phyloP scores from a whole-genome alignment of 1,140 invertebrate species.

The Oreohelix idahoensis region DNA sequence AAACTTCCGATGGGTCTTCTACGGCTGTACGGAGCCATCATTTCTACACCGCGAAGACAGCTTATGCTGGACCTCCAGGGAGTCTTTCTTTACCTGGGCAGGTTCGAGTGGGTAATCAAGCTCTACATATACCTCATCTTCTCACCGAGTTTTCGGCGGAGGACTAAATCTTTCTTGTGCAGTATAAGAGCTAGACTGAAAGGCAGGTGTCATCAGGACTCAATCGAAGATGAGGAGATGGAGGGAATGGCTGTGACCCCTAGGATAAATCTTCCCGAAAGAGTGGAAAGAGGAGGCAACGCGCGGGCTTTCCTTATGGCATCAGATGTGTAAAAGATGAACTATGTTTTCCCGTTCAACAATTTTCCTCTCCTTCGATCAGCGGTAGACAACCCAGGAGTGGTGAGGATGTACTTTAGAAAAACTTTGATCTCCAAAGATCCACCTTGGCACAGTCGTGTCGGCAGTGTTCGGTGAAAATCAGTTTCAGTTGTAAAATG shows the following conservation, averaged over 20 bases:
- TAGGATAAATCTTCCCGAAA: not conserved
- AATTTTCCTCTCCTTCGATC: too few species aligned
- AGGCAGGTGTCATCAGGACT: conserved; percentile 1
- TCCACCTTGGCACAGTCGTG: too few species aligned
- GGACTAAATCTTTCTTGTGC: conserved; percentile 5
- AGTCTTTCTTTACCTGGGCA: conserved; percentile 20
- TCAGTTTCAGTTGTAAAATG: too few species aligned
- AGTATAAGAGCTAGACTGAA: not conserved
- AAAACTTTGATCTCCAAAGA: too few species aligned
- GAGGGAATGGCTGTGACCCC: conserved; percentile 6
- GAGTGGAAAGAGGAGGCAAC: not conserved
- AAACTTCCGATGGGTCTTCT: not conserved
- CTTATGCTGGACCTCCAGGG: not conserved
- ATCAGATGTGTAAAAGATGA: conserved; percentile 30
- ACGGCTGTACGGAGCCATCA: not conserved
- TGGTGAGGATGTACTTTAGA: too few species aligned
- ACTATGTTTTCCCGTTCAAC: too few species aligned
- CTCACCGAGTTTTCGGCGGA: conserved; percentile 22
- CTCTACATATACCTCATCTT: conserved; percentile 28
- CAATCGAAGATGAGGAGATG: not conserved
- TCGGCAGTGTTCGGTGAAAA: too few species aligned
- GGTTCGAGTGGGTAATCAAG: conserved; percentile 29
- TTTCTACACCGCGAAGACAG: not conserved
- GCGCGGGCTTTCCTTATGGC: conserved; percentile 13
- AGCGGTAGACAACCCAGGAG: too few species aligned